Evolutionary conservation across 2,797 vertebrate species (phyloP), one percentile per base, ranked within the genome.

Genomic region (Leuciscus waleckii): DNA sequence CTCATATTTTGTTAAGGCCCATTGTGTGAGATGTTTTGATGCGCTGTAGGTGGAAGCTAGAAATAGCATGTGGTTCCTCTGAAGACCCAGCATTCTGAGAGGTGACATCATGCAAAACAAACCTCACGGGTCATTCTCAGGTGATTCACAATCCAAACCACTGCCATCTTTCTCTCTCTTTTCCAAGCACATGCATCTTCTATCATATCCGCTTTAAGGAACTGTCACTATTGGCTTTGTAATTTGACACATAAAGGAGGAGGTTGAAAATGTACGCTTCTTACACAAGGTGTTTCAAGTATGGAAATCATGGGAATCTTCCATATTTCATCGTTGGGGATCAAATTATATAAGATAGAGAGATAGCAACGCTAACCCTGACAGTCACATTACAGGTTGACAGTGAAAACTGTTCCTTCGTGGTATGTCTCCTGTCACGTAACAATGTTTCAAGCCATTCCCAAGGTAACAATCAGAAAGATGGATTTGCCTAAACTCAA

Each of bases 371-470:
- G 75, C 70, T 76, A 67, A 83, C 32, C 41, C 54, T 88, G 85
- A 88, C 85, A 83, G 80, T 70, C 49, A 76, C 87, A 75, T 88
- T 88, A 85, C 75, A 81, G 39, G 56, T 41, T 89, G 82, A 89
- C 85, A 87, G 80, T 43, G 21, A 86, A 86, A 85, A 88, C 81
- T 49, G 76, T 81, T 83, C 32, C 54, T 71, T 78, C 61, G 17
- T 61, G 71, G 67, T 81, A 61, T 46, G 16, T 84, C 78, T 82
- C 78, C 84, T 84, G 77, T 85, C 79, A 84, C 29, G 14, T 39
- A 65, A 79, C 77, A 84, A 46, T 29, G 49, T 83, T 75, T 61
- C 58, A 82, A 63, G 81, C n/a, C 19, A 79, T 58, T 67, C 67
- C 71, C 10, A 86, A 88, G 76, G 74, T 88, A 85, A 85, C 85